Conservation (phyloP, 2,797 vertebrate species). For the Tiaroga cobitis region DNA sequence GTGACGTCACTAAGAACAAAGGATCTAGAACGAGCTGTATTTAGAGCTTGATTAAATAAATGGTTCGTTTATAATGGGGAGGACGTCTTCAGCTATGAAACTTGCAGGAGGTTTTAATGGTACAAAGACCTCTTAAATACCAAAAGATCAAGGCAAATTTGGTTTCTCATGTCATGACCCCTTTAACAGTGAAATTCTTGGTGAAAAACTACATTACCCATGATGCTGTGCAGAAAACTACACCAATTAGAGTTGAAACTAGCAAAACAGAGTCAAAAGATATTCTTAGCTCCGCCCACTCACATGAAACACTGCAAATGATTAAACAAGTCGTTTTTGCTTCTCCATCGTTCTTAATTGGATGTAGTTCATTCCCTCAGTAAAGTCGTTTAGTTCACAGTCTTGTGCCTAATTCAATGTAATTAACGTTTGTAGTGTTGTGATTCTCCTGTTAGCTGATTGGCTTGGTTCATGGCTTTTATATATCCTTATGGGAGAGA, state of each 20-base stretch:
- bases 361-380: no score
- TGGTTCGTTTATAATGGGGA: no score
- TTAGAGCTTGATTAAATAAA: no score
- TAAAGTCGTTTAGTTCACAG: neutral
- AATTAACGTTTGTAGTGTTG: neutral
- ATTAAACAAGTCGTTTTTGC: no score
- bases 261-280: neutral
- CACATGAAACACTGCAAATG: neutral
- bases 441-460: neutral
- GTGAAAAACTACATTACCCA: neutral
- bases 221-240: neutral
- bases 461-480: neutral
- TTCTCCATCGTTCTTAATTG: neutral
- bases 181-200: neutral
- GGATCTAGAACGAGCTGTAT: no score
- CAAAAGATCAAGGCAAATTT: no score
- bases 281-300: neutral
- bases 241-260: neutral
- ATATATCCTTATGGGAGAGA: neutral
- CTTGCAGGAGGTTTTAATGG: no score
- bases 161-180: no score
- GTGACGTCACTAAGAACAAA: no score
- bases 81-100: no score
- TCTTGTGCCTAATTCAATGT: neutral
- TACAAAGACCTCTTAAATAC: no score